phyloP scores from a whole-genome alignment of 2,888 invertebrate species.

The Eristalis arbustorum region DNA sequence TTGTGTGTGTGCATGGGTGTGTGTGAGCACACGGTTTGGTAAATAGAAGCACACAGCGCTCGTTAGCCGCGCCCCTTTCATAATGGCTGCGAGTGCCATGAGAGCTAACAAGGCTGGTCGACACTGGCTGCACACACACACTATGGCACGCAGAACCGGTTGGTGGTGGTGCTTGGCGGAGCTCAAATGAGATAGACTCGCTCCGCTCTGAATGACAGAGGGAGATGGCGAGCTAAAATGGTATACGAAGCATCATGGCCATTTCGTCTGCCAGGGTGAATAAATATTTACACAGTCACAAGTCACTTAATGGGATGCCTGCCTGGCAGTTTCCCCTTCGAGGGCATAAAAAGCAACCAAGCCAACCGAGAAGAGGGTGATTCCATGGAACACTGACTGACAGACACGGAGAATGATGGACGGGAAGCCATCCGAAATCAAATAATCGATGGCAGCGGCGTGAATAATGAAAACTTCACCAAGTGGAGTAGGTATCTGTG shows the following conservation, averaged over 20 bases:
- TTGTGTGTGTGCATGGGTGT: not conserved
- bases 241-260: slow-evolving; percentile 52
- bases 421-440: slow-evolving; percentile 11
- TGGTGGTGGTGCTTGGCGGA: not conserved
- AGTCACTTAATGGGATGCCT: slow-evolving; percentile 46
- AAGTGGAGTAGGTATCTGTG: not conserved
- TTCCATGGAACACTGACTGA: slow-evolving; percentile 16
- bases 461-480: slow-evolving; percentile 41
- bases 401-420: slow-evolving; percentile 21
- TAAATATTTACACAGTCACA: slow-evolving; percentile 65
- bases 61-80: slow-evolving; percentile 60
- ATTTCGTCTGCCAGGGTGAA: slow-evolving; percentile 51
- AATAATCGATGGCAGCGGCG: slow-evolving; percentile 41
- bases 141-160: not conserved
- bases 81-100: slow-evolving; percentile 52
- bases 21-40: not conserved
- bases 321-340: slow-evolving; percentile 48
- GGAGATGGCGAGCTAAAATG: not conserved
- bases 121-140: slow-evolving; percentile 25
- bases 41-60: slow-evolving; percentile 40
- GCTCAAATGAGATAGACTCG: not conserved
- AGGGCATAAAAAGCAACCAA: slow-evolving; percentile 4
- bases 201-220: not conserved
- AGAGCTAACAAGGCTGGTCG: slow-evolving; percentile 8
- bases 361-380: slow-evolving; percentile 21